Percentiles rank a stretch among this genome's conserved stretches.
Conservation (phyloP, 2,888 invertebrate species). For the Oscheius sp. region DNA sequence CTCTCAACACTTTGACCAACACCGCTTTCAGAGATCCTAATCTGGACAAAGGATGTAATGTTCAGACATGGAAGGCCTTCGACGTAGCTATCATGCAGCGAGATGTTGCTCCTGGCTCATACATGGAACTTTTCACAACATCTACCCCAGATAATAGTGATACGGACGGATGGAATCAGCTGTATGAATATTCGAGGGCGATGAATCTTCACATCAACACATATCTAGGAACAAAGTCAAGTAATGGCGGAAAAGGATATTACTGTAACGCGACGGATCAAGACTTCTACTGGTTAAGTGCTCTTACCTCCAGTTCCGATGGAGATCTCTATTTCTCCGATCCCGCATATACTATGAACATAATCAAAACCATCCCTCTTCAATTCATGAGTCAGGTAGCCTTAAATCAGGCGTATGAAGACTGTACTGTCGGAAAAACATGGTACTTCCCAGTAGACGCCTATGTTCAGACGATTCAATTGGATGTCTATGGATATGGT, state of each 20-base stretch:
- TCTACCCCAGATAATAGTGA: conserved; percentile 48
- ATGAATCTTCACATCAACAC: conserved; percentile 43
- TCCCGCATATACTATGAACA: background rate
- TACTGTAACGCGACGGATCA: conserved; percentile 42
- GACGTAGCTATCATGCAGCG: conserved; percentile 39
- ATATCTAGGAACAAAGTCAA: conserved; percentile 32
- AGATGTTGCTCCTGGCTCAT: conserved; percentile 45
- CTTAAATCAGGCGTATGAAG: conserved; percentile 25
- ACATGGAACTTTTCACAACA: conserved; percentile 49
- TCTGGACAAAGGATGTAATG: conserved; percentile 42
- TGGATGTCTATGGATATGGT: conserved; percentile 41
- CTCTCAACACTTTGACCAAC: conserved; percentile 30
- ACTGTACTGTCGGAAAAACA: conserved; percentile 33
- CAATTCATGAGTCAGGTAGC: conserved; percentile 41
- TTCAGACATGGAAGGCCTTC: conserved; percentile 51
- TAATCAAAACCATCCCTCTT: conserved; percentile 39
- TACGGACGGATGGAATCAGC: conserved; percentile 30
- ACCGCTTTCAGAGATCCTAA: conserved; percentile 20
- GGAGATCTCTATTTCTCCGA: conserved; percentile 19
- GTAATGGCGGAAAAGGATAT: conserved; percentile 34
- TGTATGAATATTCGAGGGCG: conserved; percentile 44
- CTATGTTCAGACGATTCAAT: conserved; percentile 52
- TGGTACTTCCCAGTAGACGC: conserved; percentile 56
- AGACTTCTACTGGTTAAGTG: conserved; percentile 31
- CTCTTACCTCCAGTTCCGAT: conserved; percentile 6